Evolutionary conservation across 2,797 vertebrate species (phyloP).

Genomic region (Myripristis murdjan): DNA sequence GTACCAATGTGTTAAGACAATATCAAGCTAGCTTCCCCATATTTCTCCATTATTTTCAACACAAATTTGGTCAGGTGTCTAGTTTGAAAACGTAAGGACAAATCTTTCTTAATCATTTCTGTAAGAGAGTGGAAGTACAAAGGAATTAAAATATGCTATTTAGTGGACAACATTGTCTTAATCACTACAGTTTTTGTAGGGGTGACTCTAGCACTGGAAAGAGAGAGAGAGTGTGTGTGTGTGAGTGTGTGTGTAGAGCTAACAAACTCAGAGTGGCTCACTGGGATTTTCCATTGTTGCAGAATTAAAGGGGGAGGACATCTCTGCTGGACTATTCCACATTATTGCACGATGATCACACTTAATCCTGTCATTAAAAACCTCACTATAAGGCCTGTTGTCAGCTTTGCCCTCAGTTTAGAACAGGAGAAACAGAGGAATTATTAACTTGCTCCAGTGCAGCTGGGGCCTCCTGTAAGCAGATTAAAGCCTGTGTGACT

Average conservation of each 20-base stretch:
- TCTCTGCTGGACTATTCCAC: slow-evolving; percentile 27
- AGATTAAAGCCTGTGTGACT: slow-evolving; percentile 57
- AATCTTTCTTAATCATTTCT: too few species aligned
- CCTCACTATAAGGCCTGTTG: slow-evolving; percentile 41
- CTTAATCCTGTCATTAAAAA: slow-evolving; percentile 49
- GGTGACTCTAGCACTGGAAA: too few species aligned
- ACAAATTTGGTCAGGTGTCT: too few species aligned
- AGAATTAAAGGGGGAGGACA: background rate
- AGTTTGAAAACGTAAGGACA: too few species aligned
- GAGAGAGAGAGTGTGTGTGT: too few species aligned
- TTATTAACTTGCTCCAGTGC: slow-evolving; percentile 31
- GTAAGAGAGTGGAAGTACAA: too few species aligned
- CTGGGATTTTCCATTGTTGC: background rate
- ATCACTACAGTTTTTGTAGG: too few species aligned
- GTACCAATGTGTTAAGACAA: too few species aligned
- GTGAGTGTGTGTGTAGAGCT: background rate
- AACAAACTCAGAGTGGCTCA: background rate
- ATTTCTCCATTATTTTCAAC: too few species aligned
- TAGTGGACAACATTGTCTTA: too few species aligned
- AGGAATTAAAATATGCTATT: too few species aligned
- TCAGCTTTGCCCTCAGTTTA: slow-evolving; percentile 36
- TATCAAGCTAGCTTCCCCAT: too few species aligned
- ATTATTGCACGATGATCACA: slow-evolving; percentile 41
- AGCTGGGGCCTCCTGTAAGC: slow-evolving; percentile 41
- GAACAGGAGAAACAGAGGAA: slow-evolving; percentile 31